Percentiles rank a stretch among this genome's conserved stretches.
These are phyloP conservation scores for Sebastes paucispinis DNA, from an alignment of 2,797 vertebrate species.

Conservation along the genomic window DNA sequence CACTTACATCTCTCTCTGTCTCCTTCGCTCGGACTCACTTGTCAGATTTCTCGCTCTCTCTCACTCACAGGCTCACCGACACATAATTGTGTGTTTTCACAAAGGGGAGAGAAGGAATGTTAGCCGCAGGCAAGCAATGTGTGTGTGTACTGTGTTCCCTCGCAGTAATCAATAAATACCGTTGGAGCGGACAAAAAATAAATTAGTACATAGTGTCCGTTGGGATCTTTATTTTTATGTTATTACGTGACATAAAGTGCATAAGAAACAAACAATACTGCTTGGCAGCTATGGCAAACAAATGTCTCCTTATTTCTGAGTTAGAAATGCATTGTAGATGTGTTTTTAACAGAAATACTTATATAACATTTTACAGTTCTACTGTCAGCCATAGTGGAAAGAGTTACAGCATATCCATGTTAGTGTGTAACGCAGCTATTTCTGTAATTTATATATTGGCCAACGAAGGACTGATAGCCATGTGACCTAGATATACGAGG, in stretches of 20 bases:
- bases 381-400: slow-evolving; percentile 28
- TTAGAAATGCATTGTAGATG: slow-evolving; percentile 14
- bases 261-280: background rate
- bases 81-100: slow-evolving; percentile 70
- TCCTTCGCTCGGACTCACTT: slow-evolving; percentile 63
- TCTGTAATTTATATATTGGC: slow-evolving; percentile 53
- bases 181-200: slow-evolving; percentile 38
- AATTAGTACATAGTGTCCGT: slow-evolving; percentile 3
- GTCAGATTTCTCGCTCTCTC: slow-evolving; percentile 67
- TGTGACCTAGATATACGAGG: slow-evolving; percentile 60
- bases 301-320: slow-evolving; percentile 9
- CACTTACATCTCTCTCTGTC: slow-evolving; percentile 63
- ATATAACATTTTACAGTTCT: slow-evolving; percentile 28
- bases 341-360: slow-evolving; percentile 51
- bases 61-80: slow-evolving; percentile 64
- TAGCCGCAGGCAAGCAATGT: slow-evolving; percentile 44
- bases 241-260: background rate
- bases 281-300: background rate
- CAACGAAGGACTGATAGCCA: slow-evolving; percentile 33
- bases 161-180: slow-evolving; percentile 56
- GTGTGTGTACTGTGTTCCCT: slow-evolving; percentile 30
- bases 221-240: slow-evolving; percentile 7
- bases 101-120: slow-evolving; percentile 57
- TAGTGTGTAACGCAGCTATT: slow-evolving; percentile 35
- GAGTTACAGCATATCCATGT: slow-evolving; percentile 23